These are phyloP conservation scores for Scaptomyza parva DNA, from an alignment of 2,888 invertebrate genomes.

Conservation along the genomic window DNA sequence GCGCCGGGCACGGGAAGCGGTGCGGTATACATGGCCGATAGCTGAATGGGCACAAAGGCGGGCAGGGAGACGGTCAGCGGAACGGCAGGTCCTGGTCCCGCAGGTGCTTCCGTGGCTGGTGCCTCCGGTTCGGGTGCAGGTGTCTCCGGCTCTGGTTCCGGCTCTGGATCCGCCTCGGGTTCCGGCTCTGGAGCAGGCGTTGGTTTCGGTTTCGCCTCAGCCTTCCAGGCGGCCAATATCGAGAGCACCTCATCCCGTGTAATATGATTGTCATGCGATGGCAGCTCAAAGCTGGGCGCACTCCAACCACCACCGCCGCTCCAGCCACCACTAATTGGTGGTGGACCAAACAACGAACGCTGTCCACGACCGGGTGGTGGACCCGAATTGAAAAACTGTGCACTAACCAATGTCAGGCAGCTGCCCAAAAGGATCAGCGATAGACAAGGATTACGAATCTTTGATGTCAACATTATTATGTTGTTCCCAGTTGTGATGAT, in stretches of 20 bases:
- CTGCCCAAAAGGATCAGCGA: conserved; percentile 39
- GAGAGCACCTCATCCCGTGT: conserved; percentile 80
- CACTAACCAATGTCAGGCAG: conserved; percentile 36
- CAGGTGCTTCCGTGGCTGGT: conserved; percentile 69
- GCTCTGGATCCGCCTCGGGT: conserved; percentile 79
- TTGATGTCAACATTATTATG: conserved; percentile 26
- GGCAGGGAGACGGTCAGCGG: conserved; percentile 83
- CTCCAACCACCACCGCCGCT: conserved; percentile 60
- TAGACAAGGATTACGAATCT: conserved; percentile 28
- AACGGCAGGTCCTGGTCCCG: conserved; percentile 76
- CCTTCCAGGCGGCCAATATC: conserved; percentile 77
- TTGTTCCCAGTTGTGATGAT: not conserved
- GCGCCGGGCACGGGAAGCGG: conserved; percentile 60
- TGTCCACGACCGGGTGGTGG: conserved; percentile 18
- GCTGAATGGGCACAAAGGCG: conserved; percentile 83
- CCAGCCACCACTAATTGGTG: conserved; percentile 40
- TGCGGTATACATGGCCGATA: conserved; percentile 85
- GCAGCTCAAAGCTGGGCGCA: conserved; percentile 45
- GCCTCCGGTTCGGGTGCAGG: conserved; percentile 73
- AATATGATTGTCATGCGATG: conserved; percentile 61
- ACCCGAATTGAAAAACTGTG: conserved; percentile 44
- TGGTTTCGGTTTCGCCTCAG: conserved; percentile 64
- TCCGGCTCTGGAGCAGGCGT: conserved; percentile 77
- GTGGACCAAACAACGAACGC: conserved; percentile 24
- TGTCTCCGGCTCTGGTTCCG: conserved; percentile 55